A percentile compares a stretch with the other conserved stretches of the same genome.
Evolutionary conservation across 2,797 vertebrate species (phyloP).

Genomic region (Xiphophorus birchmanni): DNA sequence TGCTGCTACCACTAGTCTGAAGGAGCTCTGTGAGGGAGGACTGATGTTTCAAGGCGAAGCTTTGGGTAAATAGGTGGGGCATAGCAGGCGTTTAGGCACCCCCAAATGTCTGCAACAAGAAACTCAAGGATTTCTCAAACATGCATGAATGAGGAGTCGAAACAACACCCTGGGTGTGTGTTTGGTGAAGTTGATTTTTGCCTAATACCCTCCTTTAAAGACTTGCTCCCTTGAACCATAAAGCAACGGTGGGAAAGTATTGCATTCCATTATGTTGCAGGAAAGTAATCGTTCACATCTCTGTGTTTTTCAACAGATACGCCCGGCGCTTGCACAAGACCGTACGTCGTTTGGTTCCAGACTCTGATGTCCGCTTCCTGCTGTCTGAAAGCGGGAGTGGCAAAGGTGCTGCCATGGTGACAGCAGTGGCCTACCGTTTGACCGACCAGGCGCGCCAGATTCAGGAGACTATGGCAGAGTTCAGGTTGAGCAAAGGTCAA

Average conservation of each 20-base stretch:
- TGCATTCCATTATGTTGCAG: background rate
- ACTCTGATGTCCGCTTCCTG: slow-evolving; percentile 94
- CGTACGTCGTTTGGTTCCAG: slow-evolving; percentile 91
- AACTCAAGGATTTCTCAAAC: too few species aligned
- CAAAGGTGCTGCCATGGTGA: slow-evolving; percentile 97
- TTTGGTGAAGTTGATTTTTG: too few species aligned
- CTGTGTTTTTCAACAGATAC: slow-evolving; percentile 79
- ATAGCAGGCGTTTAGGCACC: too few species aligned
- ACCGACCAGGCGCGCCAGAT: slow-evolving; percentile 93
- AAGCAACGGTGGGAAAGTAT: background rate
- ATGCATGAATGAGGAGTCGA: too few species aligned
- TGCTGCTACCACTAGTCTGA: too few species aligned
- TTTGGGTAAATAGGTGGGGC: too few species aligned
- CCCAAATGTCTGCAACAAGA: too few species aligned
- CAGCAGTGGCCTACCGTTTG: slow-evolving; percentile 92
- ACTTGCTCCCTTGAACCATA: background rate
- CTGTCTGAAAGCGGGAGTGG: slow-evolving; percentile 95
- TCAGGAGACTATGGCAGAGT: slow-evolving; percentile 88
- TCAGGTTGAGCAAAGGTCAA: slow-evolving; percentile 88
- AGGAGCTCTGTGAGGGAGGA: too few species aligned
- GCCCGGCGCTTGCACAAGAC: slow-evolving; percentile 94
- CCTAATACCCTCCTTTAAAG: background rate
- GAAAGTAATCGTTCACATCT: background rate
- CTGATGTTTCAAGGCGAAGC: too few species aligned
- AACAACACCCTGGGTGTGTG: too few species aligned